Evolutionary conservation across 2,797 vertebrate species (phyloP).

Genomic region (Poeciliopsis infans): DNA sequence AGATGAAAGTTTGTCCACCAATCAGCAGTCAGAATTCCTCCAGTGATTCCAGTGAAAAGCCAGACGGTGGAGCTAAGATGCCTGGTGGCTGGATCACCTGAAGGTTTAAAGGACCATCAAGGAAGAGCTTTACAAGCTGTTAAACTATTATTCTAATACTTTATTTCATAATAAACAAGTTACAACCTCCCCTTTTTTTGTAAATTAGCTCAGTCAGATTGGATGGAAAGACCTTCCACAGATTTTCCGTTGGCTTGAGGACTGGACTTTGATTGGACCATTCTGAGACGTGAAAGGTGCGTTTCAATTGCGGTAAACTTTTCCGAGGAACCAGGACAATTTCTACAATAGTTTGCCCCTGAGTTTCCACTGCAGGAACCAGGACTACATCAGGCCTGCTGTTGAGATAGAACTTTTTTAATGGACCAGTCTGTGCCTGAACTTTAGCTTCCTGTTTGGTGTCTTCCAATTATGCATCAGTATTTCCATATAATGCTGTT

Average conservation of each 20-base stretch:
- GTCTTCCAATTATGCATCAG: no score
- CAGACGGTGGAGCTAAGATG: neutral
- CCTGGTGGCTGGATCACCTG: neutral
- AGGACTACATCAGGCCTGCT: neutral
- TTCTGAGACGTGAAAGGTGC: neutral
- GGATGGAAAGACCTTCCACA: neutral
- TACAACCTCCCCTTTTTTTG: neutral
- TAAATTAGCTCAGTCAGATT: neutral
- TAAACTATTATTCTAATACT: neutral
- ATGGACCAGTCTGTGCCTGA: no score
- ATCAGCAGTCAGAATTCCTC: slow-evolving; percentile 59
- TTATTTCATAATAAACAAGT: neutral
- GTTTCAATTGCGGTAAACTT: neutral
- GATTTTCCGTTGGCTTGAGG: neutral
- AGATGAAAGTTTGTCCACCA: slow-evolving; percentile 68
- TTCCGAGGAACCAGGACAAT: neutral
- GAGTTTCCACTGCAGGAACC: neutral
- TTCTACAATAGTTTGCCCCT: neutral
- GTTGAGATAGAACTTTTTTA: neutral
- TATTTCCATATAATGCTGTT: no score
- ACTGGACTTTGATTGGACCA: neutral
- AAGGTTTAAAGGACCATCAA: neutral
- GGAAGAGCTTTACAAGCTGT: neutral
- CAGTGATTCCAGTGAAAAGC: slow-evolving; percentile 2
- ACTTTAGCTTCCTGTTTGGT: no score